phyloP scores from a whole-genome alignment of 1,140 invertebrate genomes.

The Lordiphosa stackelbergi region DNA sequence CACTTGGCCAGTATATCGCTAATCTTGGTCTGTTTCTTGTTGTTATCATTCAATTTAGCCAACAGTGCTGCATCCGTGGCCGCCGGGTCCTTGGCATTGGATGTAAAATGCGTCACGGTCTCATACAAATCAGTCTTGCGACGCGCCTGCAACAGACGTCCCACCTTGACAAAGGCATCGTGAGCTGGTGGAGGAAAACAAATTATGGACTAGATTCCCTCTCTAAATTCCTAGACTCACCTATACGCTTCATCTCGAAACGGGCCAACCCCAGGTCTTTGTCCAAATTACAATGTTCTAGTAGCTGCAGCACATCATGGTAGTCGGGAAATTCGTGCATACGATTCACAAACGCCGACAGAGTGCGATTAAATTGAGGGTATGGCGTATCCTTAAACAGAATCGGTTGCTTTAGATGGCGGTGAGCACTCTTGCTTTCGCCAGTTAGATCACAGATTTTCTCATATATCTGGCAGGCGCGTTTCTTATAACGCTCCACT shows the following conservation, averaged over 20 bases:
- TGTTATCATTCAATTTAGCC: conserved; percentile 78
- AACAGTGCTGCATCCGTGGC: conserved; percentile 75
- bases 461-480: conserved; percentile 77
- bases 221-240: conserved; percentile 57
- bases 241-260: conserved; percentile 76
- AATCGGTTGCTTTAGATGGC: conserved; percentile 77
- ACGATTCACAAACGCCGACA: conserved; percentile 78
- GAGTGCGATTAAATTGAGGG: conserved; percentile 79
- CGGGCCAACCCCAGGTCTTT: conserved; percentile 76
- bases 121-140: conserved; percentile 80
- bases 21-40: conserved; percentile 77
- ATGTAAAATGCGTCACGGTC: conserved; percentile 69
- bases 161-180: conserved; percentile 79
- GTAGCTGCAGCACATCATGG: conserved; percentile 79
- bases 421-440: conserved; percentile 78
- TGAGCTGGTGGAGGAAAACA: conserved; percentile 71
- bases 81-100: conserved; percentile 79
- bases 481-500: conserved; percentile 78
- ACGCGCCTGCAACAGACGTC: conserved; percentile 78
- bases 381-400: conserved; percentile 77
- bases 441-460: conserved; percentile 79
- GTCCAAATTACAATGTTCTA: conserved; percentile 77
- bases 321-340: conserved; percentile 80
- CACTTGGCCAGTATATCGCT: conserved; percentile 78
- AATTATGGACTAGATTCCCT: not conserved